Conservation (phyloP, 1,140 invertebrate genomes). For the Eciton burchellii region DNA sequence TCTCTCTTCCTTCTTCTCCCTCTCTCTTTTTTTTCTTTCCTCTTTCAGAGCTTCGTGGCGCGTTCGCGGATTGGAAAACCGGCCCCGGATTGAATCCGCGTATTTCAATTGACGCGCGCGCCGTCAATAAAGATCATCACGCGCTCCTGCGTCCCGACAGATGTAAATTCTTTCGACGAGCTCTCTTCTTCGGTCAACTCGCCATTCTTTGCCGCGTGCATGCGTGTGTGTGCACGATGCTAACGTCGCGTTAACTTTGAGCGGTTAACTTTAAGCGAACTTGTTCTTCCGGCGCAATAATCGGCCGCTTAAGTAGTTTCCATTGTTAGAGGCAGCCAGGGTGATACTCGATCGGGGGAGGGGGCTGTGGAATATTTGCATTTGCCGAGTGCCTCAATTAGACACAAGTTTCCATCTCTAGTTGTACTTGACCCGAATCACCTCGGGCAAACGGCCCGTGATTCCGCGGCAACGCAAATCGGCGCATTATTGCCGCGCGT, state of each 20-base stretch:
- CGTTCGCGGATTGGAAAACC: slow-evolving; percentile 25
- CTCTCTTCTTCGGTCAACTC: no score
- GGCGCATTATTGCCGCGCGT: slow-evolving; percentile 39
- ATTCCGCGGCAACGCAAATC: slow-evolving; percentile 50
- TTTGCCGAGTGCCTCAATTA: slow-evolving; percentile 52
- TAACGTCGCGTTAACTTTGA: slow-evolving; percentile 22
- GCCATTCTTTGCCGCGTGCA: not conserved
- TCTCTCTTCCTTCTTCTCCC: no score
- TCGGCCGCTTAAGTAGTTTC: slow-evolving; percentile 60
- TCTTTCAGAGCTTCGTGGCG: no score
- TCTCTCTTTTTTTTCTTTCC: no score
- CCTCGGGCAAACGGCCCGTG: slow-evolving; percentile 62
- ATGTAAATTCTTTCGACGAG: not conserved
- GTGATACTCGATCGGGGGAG: slow-evolving; percentile 56
- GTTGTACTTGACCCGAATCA: slow-evolving; percentile 71
- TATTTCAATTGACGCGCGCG: slow-evolving; percentile 23
- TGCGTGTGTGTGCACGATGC: no score
- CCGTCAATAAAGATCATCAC: not conserved
- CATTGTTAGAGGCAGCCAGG: slow-evolving; percentile 66
- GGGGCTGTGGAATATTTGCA: slow-evolving; percentile 70
- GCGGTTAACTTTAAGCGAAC: slow-evolving; percentile 57
- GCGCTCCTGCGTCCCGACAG: not conserved
- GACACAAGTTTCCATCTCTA: slow-evolving; percentile 63
- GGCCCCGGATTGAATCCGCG: slow-evolving; percentile 14
- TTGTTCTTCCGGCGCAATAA: slow-evolving; percentile 51